Base-by-base conservation (phyloP, 2,797 vertebrate species). In the Mormyrops attenuatus region DNA sequence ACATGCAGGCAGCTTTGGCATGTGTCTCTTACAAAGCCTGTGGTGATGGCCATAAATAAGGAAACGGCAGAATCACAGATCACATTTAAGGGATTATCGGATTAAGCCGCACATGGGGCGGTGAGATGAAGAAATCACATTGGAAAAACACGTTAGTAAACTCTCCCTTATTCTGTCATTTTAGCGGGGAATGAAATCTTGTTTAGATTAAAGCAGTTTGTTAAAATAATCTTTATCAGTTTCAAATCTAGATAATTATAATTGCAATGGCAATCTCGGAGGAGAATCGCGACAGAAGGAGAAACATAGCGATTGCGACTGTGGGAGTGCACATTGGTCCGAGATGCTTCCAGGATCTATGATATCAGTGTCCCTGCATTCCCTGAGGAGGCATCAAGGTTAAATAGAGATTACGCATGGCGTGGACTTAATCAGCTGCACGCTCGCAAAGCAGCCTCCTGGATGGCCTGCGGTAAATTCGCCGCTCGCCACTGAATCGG, bases 351-450 rank as follows among this genome's bases (percentile, higher is more conserved):
- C 22, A n/a, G 49, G 9, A 57, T 38, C 13, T 50, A 38, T 50
- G 47, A 8, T 87, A 87, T 87, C 85, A 6, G 86, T 60, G 86
- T 63, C 55, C 30, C 52, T 15, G 38, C 34, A 60, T 57, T 41
- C 20, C 30, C 77, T n/a, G n/a, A 11, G 55, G 52, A 63, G 41
- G 15, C 41, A n/a, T 69, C 15, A 60, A 52, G 82, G 55, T 89
- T 89, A 63, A 85, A 66, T 41, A 86, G 85, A 89, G 88, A 85
- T 85, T 85, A 89, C 88, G 5, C 88, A 34, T 41, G 34, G 5
- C 38, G 22, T 69, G 44, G 55, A 89, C 57, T 85, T 86, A 15
- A 89, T 89, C 82, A 49, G 44, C 82, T 26, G 26, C 85, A 17
- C 8, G 5, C 55, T 50, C 41, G 52, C 34, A 34, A 52, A 50